A percentile compares a stretch with the other conserved stretches of the same genome.
phyloP scores from a whole-genome alignment of 2,113 vertebrate genomes.

The Picathartes gymnocephalus region DNA sequence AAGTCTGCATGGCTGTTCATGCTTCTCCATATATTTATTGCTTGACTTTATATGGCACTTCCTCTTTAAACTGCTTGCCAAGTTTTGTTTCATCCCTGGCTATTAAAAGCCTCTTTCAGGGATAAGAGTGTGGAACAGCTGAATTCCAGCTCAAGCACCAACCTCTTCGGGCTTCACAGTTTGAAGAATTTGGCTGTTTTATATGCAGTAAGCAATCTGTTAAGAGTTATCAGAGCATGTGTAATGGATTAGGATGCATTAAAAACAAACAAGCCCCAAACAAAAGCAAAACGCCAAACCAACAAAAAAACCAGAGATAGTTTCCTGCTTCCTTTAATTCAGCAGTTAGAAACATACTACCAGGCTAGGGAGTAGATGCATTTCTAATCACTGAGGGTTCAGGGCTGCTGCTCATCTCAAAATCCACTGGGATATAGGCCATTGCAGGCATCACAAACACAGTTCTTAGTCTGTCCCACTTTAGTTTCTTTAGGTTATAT shows the following conservation, averaged over 20 bases:
- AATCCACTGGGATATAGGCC: neutral
- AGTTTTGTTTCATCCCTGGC: neutral
- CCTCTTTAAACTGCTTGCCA: neutral
- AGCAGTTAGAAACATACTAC: neutral
- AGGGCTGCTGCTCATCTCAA: neutral
- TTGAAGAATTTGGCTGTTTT: neutral
- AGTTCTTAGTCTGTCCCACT: neutral
- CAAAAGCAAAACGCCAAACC: neutral
- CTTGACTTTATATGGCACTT: neutral
- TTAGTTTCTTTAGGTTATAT: neutral
- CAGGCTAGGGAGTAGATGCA: accelerated
- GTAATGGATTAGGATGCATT: neutral
- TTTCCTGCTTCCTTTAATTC: neutral
- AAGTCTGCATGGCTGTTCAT: neutral
- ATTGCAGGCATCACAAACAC: neutral
- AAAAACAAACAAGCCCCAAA: neutral
- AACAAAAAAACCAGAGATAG: neutral
- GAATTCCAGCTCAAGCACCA: neutral
- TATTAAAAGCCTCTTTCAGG: neutral
- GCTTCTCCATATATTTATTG: neutral
- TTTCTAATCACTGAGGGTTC: neutral
- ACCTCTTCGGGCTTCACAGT: neutral
- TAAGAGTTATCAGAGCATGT: neutral
- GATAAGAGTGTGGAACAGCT: neutral
- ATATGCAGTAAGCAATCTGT: neutral